These are phyloP conservation scores for Halictus rubicundus DNA, from an alignment of 1,140 invertebrate genomes.

Conservation along the genomic window DNA sequence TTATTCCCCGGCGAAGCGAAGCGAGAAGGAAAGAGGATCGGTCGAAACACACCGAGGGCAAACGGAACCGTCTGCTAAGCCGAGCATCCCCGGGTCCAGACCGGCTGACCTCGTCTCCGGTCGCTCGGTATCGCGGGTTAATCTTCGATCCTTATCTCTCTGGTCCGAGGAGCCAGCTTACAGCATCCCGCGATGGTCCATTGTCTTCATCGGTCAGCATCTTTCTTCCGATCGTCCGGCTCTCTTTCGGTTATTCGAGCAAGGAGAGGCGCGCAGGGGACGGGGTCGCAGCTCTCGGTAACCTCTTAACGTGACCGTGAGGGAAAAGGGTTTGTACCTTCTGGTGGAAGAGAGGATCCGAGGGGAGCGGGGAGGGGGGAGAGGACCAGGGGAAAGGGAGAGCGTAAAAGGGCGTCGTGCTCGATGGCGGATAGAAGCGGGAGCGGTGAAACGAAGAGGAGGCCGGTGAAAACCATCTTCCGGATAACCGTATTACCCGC, in stretches of 20 bases:
- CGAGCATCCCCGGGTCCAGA: neutral
- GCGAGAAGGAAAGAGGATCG: neutral
- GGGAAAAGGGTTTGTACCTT: conserved; percentile 52
- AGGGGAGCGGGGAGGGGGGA: neutral
- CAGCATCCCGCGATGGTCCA: conserved; percentile 17
- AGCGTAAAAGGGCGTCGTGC: conserved; percentile 53
- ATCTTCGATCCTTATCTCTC: conserved; percentile 56
- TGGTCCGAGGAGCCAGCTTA: conserved; percentile 1
- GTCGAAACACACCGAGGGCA: neutral
- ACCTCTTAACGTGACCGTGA: conserved; percentile 33
- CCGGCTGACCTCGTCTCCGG: neutral
- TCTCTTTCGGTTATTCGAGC: conserved; percentile 14
- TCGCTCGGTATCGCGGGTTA: conserved; percentile 19
- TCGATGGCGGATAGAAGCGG: conserved; percentile 2
- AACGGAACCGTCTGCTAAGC: neutral
- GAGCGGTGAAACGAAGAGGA: conserved; percentile 52
- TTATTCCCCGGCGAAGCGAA: no score
- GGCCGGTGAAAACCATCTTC: conserved; percentile 65
- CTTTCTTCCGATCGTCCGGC: neutral
- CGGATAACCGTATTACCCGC: conserved; percentile 76
- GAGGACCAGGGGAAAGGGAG: neutral
- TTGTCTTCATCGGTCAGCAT: conserved; percentile 49
- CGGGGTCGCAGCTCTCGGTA: neutral
- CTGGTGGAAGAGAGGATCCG: no score
- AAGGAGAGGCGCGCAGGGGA: neutral